Percentiles rank a stretch among this genome's conserved stretches.
phyloP scores from a whole-genome alignment of 2,113 vertebrate species.

The Apaloderma vittatum region DNA sequence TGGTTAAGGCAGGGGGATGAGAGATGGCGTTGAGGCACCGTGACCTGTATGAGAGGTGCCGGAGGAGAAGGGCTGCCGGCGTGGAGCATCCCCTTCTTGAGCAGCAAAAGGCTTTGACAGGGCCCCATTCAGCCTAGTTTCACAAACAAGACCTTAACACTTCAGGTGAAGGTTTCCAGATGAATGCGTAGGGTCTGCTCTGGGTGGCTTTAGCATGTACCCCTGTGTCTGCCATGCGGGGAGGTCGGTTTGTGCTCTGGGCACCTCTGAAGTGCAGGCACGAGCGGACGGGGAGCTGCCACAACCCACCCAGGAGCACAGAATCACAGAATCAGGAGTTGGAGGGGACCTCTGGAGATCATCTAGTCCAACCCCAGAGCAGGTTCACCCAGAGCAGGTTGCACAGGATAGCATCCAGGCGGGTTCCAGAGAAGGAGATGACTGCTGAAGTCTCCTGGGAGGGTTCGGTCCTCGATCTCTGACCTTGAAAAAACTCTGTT shows the following conservation, averaged over 20 bases:
- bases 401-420: no score
- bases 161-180: no score
- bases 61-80: not conserved
- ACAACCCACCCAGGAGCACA: not conserved
- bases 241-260: rapidly evolving
- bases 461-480: rapidly evolving
- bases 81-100: not conserved
- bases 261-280: rapidly evolving
- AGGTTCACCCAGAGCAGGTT: no score
- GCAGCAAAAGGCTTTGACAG: not conserved
- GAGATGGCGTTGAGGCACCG: not conserved
- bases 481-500: not conserved
- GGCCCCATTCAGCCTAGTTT: not conserved
- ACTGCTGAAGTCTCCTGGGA: not conserved
- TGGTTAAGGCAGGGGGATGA: not conserved
- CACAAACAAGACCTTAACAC: rapidly evolving
- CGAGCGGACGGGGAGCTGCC: not conserved
- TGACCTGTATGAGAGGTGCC: not conserved
- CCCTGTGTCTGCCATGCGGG: rapidly evolving
- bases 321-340: no score
- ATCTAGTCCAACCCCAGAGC: no score
- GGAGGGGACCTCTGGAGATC: no score
- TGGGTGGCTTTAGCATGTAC: rapidly evolving
- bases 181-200: rapidly evolving
- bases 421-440: no score